Percentiles rank a stretch among this genome's conserved stretches.
phyloP scores from a whole-genome alignment of 1,140 invertebrate species.

The Drosophila oshimai region DNA sequence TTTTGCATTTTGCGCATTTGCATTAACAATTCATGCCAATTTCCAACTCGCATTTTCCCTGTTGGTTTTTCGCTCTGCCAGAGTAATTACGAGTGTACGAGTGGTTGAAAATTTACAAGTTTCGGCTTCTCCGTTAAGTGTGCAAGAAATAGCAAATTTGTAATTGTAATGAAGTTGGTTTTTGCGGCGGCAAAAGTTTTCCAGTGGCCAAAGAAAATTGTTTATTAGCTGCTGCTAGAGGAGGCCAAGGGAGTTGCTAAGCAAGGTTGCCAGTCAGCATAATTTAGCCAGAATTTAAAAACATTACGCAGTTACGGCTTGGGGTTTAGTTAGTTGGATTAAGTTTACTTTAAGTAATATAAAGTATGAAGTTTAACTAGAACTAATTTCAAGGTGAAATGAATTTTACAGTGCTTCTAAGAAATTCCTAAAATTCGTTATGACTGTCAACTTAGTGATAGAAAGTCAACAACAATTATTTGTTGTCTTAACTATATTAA shows the following conservation, averaged over 20 bases:
- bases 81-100: constrained; percentile 53
- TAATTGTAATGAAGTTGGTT: constrained; percentile 65
- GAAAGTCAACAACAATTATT: no score
- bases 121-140: constrained; percentile 36
- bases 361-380: not conserved
- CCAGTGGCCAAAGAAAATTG: constrained; percentile 43
- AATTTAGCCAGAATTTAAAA: constrained; percentile 21
- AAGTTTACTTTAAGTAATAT: not conserved
- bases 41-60: constrained; percentile 19
- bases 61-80: constrained; percentile 7
- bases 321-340: not conserved
- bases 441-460: no score
- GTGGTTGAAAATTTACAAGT: constrained; percentile 25
- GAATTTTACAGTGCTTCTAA: no score
- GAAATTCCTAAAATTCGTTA: no score
- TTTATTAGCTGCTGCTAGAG: constrained; percentile 43
- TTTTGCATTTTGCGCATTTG: constrained; percentile 47
- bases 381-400: not conserved
- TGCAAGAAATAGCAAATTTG: constrained; percentile 56
- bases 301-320: not conserved
- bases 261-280: constrained; percentile 2
- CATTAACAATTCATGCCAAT: constrained; percentile 59
- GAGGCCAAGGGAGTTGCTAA: not conserved
- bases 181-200: constrained; percentile 43
- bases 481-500: no score